These are phyloP conservation scores for Vidua chalybeata DNA, from an alignment of 2,113 vertebrate species.

Conservation along the genomic window DNA sequence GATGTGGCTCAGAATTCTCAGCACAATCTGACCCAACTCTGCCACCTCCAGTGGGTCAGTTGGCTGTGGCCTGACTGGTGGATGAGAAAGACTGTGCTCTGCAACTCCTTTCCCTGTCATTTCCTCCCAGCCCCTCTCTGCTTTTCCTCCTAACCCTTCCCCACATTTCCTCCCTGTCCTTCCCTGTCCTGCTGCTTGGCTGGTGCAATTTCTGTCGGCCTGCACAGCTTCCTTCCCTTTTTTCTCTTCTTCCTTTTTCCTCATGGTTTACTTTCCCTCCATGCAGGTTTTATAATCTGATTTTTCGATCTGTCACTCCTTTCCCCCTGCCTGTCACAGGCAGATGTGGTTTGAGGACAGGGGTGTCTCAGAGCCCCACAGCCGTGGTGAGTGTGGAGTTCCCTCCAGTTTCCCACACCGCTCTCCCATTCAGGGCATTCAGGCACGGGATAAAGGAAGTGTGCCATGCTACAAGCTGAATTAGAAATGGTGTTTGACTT, in stretches of 20 bases:
- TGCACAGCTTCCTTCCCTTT: not conserved
- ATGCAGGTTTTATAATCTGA: conserved; percentile 32
- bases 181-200: not conserved
- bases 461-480: conserved; percentile 93
- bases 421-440: conserved; percentile 80
- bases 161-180: not conserved
- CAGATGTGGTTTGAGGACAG: conserved; percentile 67
- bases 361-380: conserved; percentile 1
- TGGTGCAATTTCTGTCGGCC: not conserved
- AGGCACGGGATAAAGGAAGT: conserved; percentile 84
- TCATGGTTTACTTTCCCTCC: not conserved
- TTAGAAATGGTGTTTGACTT: conserved; percentile 92
- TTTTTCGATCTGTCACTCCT: conserved; percentile 32
- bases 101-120: not conserved
- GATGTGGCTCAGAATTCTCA: not conserved
- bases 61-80: not conserved
- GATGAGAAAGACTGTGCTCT: not conserved
- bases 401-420: conserved; percentile 87
- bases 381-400: conserved; percentile 70
- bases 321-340: conserved; percentile 37
- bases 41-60: not conserved
- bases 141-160: not conserved
- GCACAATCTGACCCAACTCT: not conserved
- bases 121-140: not conserved
- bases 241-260: not conserved